Conservation (phyloP, 2,888 invertebrate species). For the Meloe dianella region DNA sequence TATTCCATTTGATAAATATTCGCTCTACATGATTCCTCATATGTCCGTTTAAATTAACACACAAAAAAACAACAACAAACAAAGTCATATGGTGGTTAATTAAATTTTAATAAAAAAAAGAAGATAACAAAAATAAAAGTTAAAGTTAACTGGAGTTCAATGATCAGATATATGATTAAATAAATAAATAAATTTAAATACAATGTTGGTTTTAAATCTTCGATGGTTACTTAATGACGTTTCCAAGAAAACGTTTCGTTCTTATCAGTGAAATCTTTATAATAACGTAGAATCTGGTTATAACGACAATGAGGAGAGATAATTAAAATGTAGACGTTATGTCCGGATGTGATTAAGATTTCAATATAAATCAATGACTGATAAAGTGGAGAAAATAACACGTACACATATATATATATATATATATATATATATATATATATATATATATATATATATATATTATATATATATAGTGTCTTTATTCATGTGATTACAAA, state of each 20-base stretch:
- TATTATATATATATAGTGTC: no score
- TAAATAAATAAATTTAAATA: background rate
- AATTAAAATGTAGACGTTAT: no score
- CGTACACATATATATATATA: no score
- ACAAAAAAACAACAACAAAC: background rate
- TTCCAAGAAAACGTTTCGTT: background rate
- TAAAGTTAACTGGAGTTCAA: background rate
- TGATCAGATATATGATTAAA: conserved; percentile 2
- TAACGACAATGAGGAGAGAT: background rate
- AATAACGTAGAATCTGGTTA: background rate
- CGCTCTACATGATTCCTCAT: background rate
- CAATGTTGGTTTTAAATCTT: background rate
- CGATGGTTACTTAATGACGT: background rate
- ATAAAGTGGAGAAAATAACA: no score
- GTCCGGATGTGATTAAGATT: no score
- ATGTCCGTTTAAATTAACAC: background rate
- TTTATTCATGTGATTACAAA: no score
- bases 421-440: no score
- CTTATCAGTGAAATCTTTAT: background rate
- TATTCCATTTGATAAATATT: background rate
- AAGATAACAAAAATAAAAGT: background rate
- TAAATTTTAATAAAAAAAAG: conserved; percentile 7
- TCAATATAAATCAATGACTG: no score
- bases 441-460: no score
- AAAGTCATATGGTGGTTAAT: background rate